These are phyloP conservation scores for Sesamia inferens DNA, from an alignment of 2,888 invertebrate genomes.

Conservation along the genomic window DNA sequence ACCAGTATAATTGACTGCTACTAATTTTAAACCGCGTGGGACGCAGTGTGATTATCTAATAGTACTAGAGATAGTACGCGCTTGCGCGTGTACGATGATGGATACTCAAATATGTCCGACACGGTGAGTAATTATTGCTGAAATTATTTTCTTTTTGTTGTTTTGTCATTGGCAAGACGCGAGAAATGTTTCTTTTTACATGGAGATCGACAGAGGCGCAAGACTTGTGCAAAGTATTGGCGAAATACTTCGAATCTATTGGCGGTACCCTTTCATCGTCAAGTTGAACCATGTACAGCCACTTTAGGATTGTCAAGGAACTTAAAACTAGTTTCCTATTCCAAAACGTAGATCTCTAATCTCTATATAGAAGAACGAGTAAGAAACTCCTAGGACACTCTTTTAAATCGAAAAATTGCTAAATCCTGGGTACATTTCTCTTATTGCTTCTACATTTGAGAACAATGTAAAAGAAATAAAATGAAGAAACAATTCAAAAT, in stretches of 20 bases:
- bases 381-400: not conserved
- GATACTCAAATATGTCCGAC: slow-evolving; percentile 31
- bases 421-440: not conserved
- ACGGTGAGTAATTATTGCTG: slow-evolving; percentile 49
- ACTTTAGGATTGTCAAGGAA: not conserved
- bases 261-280: not conserved
- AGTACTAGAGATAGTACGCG: slow-evolving; percentile 51
- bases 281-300: too few species aligned
- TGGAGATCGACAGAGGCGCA: slow-evolving; percentile 1
- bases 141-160: slow-evolving; percentile 17
- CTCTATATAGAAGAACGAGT: not conserved
- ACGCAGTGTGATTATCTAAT: slow-evolving; percentile 59
- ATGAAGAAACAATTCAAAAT: not conserved
- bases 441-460: not conserved
- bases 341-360: not conserved
- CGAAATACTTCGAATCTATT: slow-evolving; percentile 12
- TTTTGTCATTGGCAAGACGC: slow-evolving; percentile 28
- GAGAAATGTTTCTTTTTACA: not conserved
- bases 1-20: slow-evolving; percentile 46
- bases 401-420: not conserved
- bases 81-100: slow-evolving; percentile 40
- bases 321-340: not conserved
- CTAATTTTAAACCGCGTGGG: slow-evolving; percentile 60
- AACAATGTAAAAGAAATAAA: not conserved
- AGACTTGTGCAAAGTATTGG: slow-evolving; percentile 9